Conservation (phyloP, 2,888 invertebrate species). For the Ophraella communa region DNA sequence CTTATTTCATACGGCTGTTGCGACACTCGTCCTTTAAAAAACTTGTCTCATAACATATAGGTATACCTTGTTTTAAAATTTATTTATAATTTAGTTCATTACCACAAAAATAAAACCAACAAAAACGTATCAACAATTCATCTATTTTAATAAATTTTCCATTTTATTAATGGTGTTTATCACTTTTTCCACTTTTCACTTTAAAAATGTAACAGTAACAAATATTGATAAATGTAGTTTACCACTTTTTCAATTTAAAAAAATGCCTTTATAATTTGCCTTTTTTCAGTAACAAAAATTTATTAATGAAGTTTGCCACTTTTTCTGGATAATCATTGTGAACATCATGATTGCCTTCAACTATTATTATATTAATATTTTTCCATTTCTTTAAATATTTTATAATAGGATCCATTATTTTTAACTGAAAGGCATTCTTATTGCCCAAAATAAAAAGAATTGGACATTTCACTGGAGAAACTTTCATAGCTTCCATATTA, state of each 20-base stretch:
- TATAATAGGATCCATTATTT: conserved; percentile 41
- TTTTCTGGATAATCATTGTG: conserved; percentile 67
- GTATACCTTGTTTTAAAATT: too few species aligned
- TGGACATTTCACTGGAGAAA: conserved; percentile 54
- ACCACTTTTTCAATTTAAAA: not conserved
- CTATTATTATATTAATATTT: conserved; percentile 50
- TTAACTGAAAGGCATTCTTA: conserved; percentile 37
- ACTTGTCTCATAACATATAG: too few species aligned
- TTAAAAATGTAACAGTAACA: too few species aligned
- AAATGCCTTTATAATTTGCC: conserved; percentile 43
- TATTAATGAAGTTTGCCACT: conserved; percentile 54
- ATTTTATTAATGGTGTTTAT: too few species aligned
- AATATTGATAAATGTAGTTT: too few species aligned
- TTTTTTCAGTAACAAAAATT: conserved; percentile 47
- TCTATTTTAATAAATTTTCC: too few species aligned
- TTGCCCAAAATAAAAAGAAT: conserved; percentile 52
- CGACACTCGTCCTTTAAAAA: too few species aligned
- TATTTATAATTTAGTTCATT: too few species aligned
- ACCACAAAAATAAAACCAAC: too few species aligned
- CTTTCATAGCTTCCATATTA: conserved; percentile 52
- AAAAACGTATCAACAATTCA: too few species aligned
- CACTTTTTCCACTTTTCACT: too few species aligned
- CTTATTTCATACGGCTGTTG: too few species aligned
- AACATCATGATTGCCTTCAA: conserved; percentile 68
- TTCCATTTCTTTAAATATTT: conserved; percentile 45